Conservation (phyloP, 2,113 vertebrate genomes). For the Gobio gobio region DNA sequence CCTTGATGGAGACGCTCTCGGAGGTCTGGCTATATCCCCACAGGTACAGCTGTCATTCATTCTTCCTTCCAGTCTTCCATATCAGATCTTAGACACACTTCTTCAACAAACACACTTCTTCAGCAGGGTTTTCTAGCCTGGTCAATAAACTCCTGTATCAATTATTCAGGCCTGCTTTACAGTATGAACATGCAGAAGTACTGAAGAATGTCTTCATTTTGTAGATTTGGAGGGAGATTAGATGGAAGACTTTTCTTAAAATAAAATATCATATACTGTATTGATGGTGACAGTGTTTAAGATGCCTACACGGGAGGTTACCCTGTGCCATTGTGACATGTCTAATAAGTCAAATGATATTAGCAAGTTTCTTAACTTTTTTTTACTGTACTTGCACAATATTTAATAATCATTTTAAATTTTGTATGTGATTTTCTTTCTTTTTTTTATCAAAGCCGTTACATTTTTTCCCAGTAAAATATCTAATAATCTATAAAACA, state of each 20-base stretch:
- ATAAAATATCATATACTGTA: not conserved
- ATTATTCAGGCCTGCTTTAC: constrained; percentile 17
- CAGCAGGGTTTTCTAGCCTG: not conserved
- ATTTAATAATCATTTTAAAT: not conserved
- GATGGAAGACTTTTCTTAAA: not conserved
- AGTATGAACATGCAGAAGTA: not conserved
- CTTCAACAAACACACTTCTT: not conserved
- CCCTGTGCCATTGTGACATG: not conserved
- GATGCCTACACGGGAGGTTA: constrained; percentile 2
- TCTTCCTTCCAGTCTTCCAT: not conserved
- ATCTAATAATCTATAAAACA: too few relatives aligned
- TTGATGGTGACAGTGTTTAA: not conserved
- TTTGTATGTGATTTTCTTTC: not conserved
- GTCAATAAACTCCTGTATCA: constrained; percentile 19
- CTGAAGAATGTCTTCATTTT: not conserved
- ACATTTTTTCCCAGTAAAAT: too few relatives aligned
- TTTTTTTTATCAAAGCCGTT: not conserved
- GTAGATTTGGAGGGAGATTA: not conserved
- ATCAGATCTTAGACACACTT: not conserved
- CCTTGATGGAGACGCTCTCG: constrained; percentile 90
- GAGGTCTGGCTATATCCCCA: constrained; percentile 90
- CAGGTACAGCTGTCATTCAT: constrained; percentile 74
- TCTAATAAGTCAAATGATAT: not conserved
- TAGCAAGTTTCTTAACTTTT: not conserved
- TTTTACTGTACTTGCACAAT: not conserved